Conservation (phyloP, 1,140 invertebrate species). For the Asobara japonica region DNA sequence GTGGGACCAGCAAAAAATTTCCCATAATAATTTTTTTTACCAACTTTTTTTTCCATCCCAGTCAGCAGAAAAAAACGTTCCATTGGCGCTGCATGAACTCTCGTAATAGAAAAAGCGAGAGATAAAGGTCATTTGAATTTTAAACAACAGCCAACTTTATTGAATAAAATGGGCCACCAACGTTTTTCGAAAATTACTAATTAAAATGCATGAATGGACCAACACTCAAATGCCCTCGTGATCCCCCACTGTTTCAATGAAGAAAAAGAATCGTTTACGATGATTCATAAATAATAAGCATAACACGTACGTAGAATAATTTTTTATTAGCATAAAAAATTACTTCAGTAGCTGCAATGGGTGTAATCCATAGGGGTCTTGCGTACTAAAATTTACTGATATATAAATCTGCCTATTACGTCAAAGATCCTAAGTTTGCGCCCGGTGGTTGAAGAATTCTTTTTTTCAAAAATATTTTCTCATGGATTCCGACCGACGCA, state of each 20-base stretch:
- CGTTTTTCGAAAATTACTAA: neutral
- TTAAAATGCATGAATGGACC: constrained; percentile 4
- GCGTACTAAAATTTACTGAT: no score
- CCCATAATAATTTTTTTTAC: neutral
- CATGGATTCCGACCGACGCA: no score
- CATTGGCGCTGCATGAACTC: neutral
- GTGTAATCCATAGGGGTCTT: no score
- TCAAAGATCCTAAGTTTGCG: no score
- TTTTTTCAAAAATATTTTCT: no score
- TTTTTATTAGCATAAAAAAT: no score
- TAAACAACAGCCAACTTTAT: neutral
- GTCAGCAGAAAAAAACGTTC: neutral
- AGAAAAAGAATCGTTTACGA: neutral
- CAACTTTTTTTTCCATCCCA: neutral
- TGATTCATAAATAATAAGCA: neutral
- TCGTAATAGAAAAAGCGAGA: constrained; percentile 4
- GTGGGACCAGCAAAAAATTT: neutral
- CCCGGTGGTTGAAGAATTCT: no score
- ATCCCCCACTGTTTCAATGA: neutral
- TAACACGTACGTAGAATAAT: neutral
- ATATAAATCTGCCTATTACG: no score
- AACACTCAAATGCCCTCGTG: neutral
- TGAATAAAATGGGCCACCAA: neutral
- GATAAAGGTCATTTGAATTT: constrained; percentile 1
- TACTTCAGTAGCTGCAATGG: no score